phyloP scores from a whole-genome alignment of 2,797 vertebrate species.

The Loriculus beryllinus region DNA sequence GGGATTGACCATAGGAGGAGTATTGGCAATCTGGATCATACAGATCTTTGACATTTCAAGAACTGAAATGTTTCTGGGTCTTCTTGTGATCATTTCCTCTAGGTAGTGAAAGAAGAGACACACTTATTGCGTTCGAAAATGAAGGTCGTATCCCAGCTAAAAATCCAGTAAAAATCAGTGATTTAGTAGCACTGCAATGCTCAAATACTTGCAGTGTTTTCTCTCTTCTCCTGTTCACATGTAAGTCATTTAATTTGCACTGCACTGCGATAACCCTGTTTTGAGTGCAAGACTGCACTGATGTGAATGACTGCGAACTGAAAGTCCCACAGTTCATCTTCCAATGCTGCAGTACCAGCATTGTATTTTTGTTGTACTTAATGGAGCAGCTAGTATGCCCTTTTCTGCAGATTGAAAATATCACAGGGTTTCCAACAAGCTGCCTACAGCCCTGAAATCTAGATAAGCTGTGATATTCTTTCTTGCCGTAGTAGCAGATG shows the following conservation, averaged over 20 bases:
- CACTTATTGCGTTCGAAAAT: not conserved
- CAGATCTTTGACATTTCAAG: not conserved
- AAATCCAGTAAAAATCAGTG: not conserved
- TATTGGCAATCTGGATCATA: not conserved
- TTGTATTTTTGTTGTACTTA: not conserved
- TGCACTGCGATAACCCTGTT: not conserved
- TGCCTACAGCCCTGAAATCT: not conserved
- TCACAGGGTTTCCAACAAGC: not conserved
- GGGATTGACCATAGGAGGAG: not conserved
- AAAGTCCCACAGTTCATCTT: not conserved
- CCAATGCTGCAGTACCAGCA: not conserved
- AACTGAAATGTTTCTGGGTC: not conserved
- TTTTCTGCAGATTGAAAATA: not conserved
- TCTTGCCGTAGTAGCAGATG: not conserved
- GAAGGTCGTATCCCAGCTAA: not conserved
- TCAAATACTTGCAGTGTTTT: not conserved
- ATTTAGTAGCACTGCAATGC: not conserved
- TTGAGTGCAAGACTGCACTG: not conserved
- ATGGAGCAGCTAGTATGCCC: not conserved
- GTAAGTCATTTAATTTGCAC: not conserved
- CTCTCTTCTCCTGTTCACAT: not conserved
- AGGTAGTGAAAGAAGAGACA: not conserved
- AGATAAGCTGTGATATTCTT: not conserved
- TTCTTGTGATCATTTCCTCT: not conserved
- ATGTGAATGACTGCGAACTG: not conserved